Base-by-base conservation (phyloP, 2,888 invertebrate genomes). In the Drosophila barbarae region DNA sequence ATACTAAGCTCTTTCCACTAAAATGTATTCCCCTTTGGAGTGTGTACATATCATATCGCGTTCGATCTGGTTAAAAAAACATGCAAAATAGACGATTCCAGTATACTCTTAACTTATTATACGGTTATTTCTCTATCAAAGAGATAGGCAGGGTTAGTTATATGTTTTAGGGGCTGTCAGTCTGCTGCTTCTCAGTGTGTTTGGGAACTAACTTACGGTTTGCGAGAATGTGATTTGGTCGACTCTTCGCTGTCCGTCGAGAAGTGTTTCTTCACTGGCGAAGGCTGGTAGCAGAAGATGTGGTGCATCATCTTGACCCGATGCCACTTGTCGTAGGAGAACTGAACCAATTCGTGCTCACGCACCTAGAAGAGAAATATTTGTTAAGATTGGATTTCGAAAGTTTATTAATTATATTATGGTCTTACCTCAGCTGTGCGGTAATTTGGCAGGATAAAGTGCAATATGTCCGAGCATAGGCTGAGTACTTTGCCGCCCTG, bases 261-360 rank as follows among this genome's bases (percentile, higher is more conserved):
- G 84, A 95, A 95, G 84, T 94, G 94, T 77, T 95, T 94, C 87
- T 94, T 94, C 2, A 95, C 93, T 0, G 96, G 95, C 1, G 95
- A 95, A 0, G 95, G 95, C 88, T 96, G 95, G 86, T 96, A 96
- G 85, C 96, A 96, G 88, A 96, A 95, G 71, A 96, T 94, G 84
- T 96, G 95, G 88, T 96, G 96, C 91, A 96, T 94, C 93, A 96
- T 94, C 86, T 93, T 93, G 0, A 95, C 94, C 6, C 94, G 93
- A 84, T 94, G 93, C 95, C 96, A 96, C 87, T 93, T 93, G 70
- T 94, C 95, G 77, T 95, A 96, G 3, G 94, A 94, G 87, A 96
- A 96, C 75, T 94, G 93, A 2, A 95, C 96, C 51, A 96, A 90
- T 88, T 96, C 95, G 86, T 94, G 94, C 89, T 95, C 95, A 26